A percentile compares a stretch with the other conserved stretches of the same genome.
Evolutionary conservation across 1,140 invertebrate species (phyloP).

Genomic region (Oreohelix idahoensis): DNA sequence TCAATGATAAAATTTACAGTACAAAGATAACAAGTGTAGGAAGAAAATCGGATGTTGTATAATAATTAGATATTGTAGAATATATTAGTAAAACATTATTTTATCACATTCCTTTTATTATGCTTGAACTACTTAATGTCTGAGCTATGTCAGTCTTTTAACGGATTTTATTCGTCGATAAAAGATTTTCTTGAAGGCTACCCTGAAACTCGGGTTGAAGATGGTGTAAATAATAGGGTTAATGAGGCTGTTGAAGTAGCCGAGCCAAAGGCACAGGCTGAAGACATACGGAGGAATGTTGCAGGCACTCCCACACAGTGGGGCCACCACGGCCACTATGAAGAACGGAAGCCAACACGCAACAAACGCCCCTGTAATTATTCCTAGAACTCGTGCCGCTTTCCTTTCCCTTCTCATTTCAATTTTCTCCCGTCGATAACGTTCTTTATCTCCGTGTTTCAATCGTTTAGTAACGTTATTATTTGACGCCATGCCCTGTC

Average conservation of each 20-base stretch:
- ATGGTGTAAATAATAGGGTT: conserved; percentile 74
- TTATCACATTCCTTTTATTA: too few species aligned
- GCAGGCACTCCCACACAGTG: conserved; percentile 60
- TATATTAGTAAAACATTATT: too few species aligned
- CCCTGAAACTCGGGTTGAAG: conserved; percentile 72
- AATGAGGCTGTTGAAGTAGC: conserved; percentile 71
- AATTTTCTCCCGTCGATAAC: conserved; percentile 69
- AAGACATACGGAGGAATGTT: conserved; percentile 68
- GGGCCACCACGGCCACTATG: conserved; percentile 66
- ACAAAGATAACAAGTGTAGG: too few species aligned
- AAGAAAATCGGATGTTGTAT: too few species aligned
- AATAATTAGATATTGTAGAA: too few species aligned
- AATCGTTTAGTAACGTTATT: conserved; percentile 57
- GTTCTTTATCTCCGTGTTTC: conserved; percentile 55
- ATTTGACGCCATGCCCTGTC: conserved; percentile 43
- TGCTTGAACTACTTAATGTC: not conserved
- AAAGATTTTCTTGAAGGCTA: conserved; percentile 66
- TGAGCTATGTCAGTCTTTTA: conserved; percentile 19
- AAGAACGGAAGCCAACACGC: conserved; percentile 74
- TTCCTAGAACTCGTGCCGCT: conserved; percentile 73
- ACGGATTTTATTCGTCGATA: conserved; percentile 45
- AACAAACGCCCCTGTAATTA: conserved; percentile 73
- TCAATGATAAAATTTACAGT: too few species aligned
- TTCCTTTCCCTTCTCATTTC: conserved; percentile 74
- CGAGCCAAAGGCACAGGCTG: conserved; percentile 71